Percentiles rank a stretch among this genome's conserved stretches.
Conservation (phyloP, 2,888 invertebrate species). For the Zaprionus lineosus region DNA sequence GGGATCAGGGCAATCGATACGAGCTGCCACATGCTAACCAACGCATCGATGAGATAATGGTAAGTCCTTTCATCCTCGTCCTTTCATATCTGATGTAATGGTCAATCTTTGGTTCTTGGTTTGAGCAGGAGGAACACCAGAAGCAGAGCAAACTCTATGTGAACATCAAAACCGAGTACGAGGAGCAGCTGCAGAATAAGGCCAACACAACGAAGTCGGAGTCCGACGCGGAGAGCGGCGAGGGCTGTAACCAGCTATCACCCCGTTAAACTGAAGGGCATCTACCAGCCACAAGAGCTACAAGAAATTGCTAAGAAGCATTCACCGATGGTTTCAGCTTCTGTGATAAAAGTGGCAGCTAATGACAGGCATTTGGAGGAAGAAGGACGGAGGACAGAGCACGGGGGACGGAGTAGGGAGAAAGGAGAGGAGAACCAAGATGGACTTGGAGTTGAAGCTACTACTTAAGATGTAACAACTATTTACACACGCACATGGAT, state of each 20-base stretch:
- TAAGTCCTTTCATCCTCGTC: constrained; percentile 41
- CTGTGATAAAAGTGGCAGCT: constrained; percentile 45
- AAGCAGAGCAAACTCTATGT: constrained; percentile 81
- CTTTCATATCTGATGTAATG: neutral
- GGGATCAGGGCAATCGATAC: constrained; percentile 76
- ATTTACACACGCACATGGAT: constrained; percentile 31
- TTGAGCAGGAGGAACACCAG: constrained; percentile 80
- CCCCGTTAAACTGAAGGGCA: constrained; percentile 5
- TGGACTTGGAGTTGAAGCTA: constrained; percentile 1
- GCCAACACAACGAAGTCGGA: constrained; percentile 37
- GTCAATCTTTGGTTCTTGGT: too few species aligned
- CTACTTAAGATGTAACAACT: constrained; percentile 17
- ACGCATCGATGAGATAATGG: constrained; percentile 81
- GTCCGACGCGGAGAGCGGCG: neutral
- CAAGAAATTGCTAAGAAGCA: neutral
- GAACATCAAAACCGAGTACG: constrained; percentile 80
- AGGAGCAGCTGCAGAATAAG: constrained; percentile 75
- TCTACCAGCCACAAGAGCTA: constrained; percentile 5
- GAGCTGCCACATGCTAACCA: constrained; percentile 78
- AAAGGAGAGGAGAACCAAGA: too few species aligned
- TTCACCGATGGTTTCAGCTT: constrained; percentile 44
- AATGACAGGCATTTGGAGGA: too few species aligned
- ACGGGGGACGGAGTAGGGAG: too few species aligned
- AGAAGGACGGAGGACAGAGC: too few species aligned
- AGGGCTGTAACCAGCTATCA: neutral